Evolutionary conservation across 2,888 invertebrate genomes (phyloP), one percentile per base, ranked within the genome.

Genomic region (Copidosoma aretas): DNA sequence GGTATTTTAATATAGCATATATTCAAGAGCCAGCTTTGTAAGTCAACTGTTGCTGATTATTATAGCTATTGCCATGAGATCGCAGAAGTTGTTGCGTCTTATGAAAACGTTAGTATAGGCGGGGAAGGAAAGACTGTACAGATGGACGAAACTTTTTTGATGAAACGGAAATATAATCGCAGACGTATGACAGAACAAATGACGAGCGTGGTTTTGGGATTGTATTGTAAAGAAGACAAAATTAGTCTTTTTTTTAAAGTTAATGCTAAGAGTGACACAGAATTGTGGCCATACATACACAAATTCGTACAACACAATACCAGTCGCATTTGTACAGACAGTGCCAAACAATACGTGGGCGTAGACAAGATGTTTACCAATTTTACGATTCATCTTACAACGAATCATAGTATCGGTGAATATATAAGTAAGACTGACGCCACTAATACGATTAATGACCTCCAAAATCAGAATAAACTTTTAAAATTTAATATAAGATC

Each of bases 61-160:
- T n/a, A n/a, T n/a, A n/a, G n/a, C n/a, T n/a, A n/a, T n/a, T n/a
- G n/a, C n/a, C n/a, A n/a, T n/a, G n/a, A n/a, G n/a, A n/a, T n/a
- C n/a, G n/a, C n/a, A n/a, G n/a, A n/a, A n/a, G n/a, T n/a, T n/a
- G n/a, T n/a, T n/a, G n/a, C n/a, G n/a, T n/a, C n/a, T n/a, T n/a
- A n/a, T n/a, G n/a, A n/a, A n/a, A n/a, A n/a, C n/a, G n/a, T n/a
- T n/a, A n/a, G n/a, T n/a, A n/a, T n/a, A n/a, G 68, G 71, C 52
- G 71, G 71, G n/a, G 58, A 56, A 1, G 64, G 60, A 22, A 72
- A 70, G 70, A 70, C 64, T 19, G 71, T 71, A n/a, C 64, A 71
- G 53, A 67, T 71, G 43, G 71, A 71, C 53, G 66, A 73, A 63
- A 73, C 64, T 14, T 73, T 74, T 60, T 60, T 72, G 10, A 72